Evolutionary conservation across 2,797 vertebrate species (phyloP), one percentile per base, ranked within the genome.

Genomic region (Anguilla anguilla): DNA sequence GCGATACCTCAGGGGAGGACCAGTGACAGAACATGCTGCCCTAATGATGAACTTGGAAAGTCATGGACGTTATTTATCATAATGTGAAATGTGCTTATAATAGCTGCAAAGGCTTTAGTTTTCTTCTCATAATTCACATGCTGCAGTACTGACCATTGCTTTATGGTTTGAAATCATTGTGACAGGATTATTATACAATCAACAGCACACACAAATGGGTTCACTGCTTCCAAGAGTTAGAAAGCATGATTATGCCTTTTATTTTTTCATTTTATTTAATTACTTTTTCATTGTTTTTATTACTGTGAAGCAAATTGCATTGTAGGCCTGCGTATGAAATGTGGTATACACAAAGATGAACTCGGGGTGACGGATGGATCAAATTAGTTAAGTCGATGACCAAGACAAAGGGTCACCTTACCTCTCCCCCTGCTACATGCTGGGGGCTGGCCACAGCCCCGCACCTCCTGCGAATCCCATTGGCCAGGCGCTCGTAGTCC

Each of bases 401-500:
- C 13, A 43, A 43, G 74, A 46, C 31, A 39, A 79, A 79, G 69
- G 31, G 5, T 69, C 28, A n/a, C 25, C 39, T 95, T 95, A 99
- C 98, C 97, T 97, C 97, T 85, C 94, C 89, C 55, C 92, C 96
- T 7, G 90, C 35, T 0, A 92, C 88, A 84, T 96, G 96, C 51
- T 96, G 97, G 15, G 96, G 97, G 93, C 96, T 97, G 86, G 96
- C 94, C 83, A 95, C 87, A 64, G 96, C 93, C 72, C 91, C 95
- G 91, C 97, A 98, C 88, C 95, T 96, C 92, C 94, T 94, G 69
- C 95, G 96, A 85, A 99, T 95, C 6, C 97, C 96, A 89, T 90
- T 90, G 85, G 97, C 97, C 25, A 99, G 96, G 17, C 96, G 96
- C 84, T 97, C 97, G 35, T 96, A 98, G 93, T 98, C 97, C 83